phyloP scores from a whole-genome alignment of 2,888 invertebrate species.

The Spisula subtruncata region DNA sequence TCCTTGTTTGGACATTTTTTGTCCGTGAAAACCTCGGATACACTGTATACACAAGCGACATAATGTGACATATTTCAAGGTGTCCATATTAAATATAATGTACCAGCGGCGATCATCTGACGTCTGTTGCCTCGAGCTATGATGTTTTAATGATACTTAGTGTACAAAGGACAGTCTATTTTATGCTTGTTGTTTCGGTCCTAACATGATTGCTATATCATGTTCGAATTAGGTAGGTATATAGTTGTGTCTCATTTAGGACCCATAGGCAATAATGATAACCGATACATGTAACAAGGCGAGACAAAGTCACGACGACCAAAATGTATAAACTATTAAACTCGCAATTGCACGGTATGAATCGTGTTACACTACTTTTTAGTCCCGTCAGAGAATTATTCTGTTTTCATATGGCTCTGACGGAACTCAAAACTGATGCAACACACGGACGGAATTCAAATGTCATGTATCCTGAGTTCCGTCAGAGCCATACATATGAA shows the following conservation, averaged over 20 bases:
- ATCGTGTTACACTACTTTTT: too few species aligned
- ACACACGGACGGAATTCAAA: too few species aligned
- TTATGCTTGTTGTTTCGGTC: not conserved
- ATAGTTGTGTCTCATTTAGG: not conserved
- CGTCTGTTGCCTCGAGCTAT: constrained; percentile 12
- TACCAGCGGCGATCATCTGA: not conserved
- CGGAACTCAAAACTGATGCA: too few species aligned
- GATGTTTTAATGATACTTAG: not conserved
- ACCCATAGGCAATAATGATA: not conserved
- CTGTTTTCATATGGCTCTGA: too few species aligned
- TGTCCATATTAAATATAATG: not conserved
- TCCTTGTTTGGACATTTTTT: too few species aligned
- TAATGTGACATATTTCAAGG: not conserved
- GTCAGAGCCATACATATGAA: too few species aligned
- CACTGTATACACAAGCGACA: not conserved
- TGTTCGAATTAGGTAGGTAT: not conserved
- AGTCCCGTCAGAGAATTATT: too few species aligned
- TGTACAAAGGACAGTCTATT: not conserved
- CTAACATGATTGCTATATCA: not conserved
- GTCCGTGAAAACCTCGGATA: not conserved
- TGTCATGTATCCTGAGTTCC: too few species aligned
- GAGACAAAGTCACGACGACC: too few species aligned
- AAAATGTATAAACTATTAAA: too few species aligned
- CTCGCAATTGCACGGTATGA: too few species aligned
- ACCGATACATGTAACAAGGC: too few species aligned